phyloP scores from a whole-genome alignment of 2,797 vertebrate genomes.

The Echiichthys vipera region DNA sequence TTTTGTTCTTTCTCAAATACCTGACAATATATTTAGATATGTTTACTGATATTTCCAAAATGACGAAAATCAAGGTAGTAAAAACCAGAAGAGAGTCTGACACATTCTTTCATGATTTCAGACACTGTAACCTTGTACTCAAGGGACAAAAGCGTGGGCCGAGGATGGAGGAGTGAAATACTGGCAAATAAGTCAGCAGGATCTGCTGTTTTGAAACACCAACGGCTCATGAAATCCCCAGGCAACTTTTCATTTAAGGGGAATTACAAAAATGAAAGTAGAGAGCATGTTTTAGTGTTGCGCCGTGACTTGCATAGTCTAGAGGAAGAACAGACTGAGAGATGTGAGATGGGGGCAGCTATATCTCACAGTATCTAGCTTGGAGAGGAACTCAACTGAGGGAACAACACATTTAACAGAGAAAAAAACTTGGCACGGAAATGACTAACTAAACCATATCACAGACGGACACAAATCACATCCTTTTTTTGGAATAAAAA shows the following conservation, averaged over 20 bases:
- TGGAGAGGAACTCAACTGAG: conserved; percentile 49
- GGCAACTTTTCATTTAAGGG: neutral
- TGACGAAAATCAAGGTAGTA: neutral
- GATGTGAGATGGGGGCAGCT: conserved; percentile 49
- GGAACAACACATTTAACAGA: conserved; percentile 18
- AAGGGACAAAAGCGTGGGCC: neutral
- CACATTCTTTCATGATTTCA: conserved; percentile 25
- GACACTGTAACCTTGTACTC: neutral
- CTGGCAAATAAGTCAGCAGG: neutral
- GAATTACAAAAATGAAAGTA: conserved; percentile 23
- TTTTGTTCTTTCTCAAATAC: neutral
- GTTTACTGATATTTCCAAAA: neutral
- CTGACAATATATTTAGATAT: neutral
- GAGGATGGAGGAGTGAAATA: conserved; percentile 11
- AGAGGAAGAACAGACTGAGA: conserved; percentile 33
- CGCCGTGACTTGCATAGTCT: neutral
- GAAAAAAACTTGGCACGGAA: conserved; percentile 2
- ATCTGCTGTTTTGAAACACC: conserved; percentile 28
- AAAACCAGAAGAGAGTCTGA: conserved; percentile 15
- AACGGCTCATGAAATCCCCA: neutral
- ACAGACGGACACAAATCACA: conserved; percentile 15
- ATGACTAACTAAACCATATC: neutral
- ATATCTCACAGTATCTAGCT: conserved; percentile 32
- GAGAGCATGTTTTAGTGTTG: conserved; percentile 11
- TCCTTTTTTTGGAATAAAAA: conserved; percentile 22